These are phyloP conservation scores for Naja naja DNA, from an alignment of 2,113 vertebrate species.

Conservation along the genomic window DNA sequence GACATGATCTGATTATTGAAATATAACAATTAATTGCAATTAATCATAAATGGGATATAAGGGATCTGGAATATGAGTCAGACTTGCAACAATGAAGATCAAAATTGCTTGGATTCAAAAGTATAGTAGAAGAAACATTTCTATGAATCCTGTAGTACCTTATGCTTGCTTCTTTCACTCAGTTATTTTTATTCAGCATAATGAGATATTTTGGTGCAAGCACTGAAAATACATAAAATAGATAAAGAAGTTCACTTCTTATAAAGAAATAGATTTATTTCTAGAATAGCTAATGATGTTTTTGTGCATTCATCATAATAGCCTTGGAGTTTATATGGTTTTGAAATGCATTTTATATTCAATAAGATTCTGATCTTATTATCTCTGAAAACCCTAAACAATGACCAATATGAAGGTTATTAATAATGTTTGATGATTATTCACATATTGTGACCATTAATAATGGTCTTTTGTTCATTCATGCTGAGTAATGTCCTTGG, in stretches of 20 bases:
- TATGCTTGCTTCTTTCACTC: neutral
- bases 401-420: neutral
- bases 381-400: neutral
- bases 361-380: slow-evolving; percentile 3
- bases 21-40: neutral
- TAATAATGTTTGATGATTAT: neutral
- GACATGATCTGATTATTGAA: neutral
- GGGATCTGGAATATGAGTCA: neutral
- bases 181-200: neutral
- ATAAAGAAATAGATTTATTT: neutral
- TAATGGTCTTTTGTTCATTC: slow-evolving; percentile 10
- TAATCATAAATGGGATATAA: neutral
- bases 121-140: neutral
- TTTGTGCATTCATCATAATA: neutral
- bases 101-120: neutral
- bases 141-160: neutral
- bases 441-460: neutral
- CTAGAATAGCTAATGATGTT: neutral
- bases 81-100: neutral
- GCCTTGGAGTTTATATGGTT: neutral
- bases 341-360: slow-evolving; percentile 36
- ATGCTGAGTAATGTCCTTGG: neutral
- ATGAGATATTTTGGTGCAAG: neutral
- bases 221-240: neutral
- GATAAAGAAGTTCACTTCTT: neutral